Evolutionary conservation across 2,113 vertebrate species (phyloP), one percentile per base, ranked within the genome.

Genomic region (Rallus limicola): DNA sequence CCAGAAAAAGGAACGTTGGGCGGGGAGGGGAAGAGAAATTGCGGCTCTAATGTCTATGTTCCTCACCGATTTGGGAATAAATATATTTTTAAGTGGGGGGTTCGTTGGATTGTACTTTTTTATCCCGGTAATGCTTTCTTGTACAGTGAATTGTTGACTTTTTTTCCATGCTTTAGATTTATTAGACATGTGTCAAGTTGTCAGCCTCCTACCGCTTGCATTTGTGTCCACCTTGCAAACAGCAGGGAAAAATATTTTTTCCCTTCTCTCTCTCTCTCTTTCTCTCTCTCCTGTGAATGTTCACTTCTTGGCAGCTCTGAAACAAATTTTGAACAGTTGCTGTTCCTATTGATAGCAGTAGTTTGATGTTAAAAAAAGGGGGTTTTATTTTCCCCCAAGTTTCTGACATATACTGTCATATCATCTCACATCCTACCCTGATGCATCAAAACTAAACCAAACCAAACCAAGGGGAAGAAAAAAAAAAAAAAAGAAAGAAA

Each of bases 191-290:
- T 98, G 98, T 98, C 98, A 98, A 97, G 93, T 95, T 98, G 98
- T 98, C 98, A 98, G 78, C 97, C 97, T 98, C 98, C 98, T 95
- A 97, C 97, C 10, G 97, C 86, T 96, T 96, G 96, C 97, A 97
- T 98, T 98, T 98, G 97, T 98, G 97, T 98, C 98, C 98, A 98
- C 98, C 98, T 98, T 98, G 98, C 97, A 98, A 98, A 98, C 97
- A 98, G 98, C 97, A 96, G 93, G 97, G 95, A 97, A 97, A 98
- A 97, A 97, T 96, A 96, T 97, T 98, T 97, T 97, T 97, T 97
- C 40, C 83, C 77, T 89, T 96, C 92, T 95, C 96, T 96, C 88
- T 92, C 94, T 95, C 94, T 95, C 92, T 88, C 82, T 93, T 72
- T 86, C 69, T 94, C 74, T 96, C 84, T 97, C 95, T 94, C 67